Conservation (phyloP, 2,888 invertebrate genomes). For the Coelopa pilipes region DNA sequence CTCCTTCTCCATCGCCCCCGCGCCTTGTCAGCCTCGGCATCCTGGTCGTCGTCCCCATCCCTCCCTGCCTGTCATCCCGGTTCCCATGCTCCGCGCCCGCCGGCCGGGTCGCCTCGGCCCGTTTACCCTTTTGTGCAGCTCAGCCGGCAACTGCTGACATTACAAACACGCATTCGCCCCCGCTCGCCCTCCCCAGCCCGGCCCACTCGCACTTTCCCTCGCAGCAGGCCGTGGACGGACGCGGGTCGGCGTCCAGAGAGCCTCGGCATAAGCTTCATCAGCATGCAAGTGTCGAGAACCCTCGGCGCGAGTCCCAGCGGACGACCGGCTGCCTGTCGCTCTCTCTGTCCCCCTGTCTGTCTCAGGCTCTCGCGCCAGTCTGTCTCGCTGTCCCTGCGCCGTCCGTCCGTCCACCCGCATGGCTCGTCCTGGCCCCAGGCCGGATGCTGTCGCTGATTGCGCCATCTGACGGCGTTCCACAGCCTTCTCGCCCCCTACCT, state of each 20-base stretch:
- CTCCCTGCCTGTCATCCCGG: too few species aligned
- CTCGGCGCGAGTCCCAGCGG: background rate
- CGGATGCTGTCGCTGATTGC: too few species aligned
- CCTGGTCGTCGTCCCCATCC: background rate
- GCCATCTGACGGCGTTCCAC: too few species aligned
- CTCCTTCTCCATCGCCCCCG: too few species aligned
- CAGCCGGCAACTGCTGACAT: constrained; percentile 15
- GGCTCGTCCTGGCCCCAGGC: too few species aligned
- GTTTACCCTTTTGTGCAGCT: constrained; percentile 21
- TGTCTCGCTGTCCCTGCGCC: background rate
- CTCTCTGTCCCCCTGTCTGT: background rate
- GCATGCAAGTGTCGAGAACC: constrained; percentile 23
- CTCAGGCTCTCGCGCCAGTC: background rate
- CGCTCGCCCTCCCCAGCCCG: background rate
- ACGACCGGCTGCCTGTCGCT: background rate
- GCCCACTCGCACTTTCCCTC: too few species aligned
- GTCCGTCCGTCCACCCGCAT: too few species aligned
- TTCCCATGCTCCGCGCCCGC: too few species aligned
- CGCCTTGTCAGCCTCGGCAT: constrained; percentile 1
- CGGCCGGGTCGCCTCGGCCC: constrained; percentile 1
- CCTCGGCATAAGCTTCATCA: constrained; percentile 1
- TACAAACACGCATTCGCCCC: constrained; percentile 3
- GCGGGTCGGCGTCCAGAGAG: too few species aligned
- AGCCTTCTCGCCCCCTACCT: background rate
- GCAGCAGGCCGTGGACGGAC: too few species aligned